These are phyloP conservation scores for Hydropotes inermis DNA, from an alignment of 2,113 vertebrate species.

Conservation along the genomic window DNA sequence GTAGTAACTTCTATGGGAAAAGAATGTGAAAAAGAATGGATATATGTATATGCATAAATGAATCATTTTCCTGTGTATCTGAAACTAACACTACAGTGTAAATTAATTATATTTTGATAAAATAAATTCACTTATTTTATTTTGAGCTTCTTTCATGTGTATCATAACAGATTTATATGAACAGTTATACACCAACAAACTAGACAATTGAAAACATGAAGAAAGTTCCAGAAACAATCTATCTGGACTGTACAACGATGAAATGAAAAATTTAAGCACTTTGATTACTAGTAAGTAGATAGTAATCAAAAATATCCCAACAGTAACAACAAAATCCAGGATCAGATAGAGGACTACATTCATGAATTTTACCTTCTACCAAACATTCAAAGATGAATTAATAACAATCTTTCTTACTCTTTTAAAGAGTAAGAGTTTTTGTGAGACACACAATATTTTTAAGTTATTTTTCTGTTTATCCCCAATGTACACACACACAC, in stretches of 20 bases:
- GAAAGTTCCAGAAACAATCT: neutral
- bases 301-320: neutral
- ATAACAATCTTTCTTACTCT: neutral
- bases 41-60: neutral
- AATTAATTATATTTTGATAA: neutral
- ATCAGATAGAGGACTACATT: neutral
- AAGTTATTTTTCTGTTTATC: neutral
- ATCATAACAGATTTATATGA: neutral
- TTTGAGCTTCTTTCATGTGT: neutral
- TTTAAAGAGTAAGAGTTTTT: neutral
- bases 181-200: neutral
- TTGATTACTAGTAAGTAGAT: neutral
- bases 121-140: neutral
- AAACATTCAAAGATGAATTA: neutral
- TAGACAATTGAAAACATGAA: neutral
- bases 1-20: neutral
- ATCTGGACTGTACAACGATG: neutral
- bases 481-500: neutral
- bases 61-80: neutral
- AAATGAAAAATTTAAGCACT: neutral
- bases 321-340: neutral
- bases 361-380: neutral
- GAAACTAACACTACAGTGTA: neutral
- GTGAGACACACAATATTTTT: neutral
- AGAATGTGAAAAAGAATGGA: neutral